These are phyloP conservation scores for Malthinus seriepunctatus DNA, from an alignment of 2,888 invertebrate genomes.

Conservation along the genomic window DNA sequence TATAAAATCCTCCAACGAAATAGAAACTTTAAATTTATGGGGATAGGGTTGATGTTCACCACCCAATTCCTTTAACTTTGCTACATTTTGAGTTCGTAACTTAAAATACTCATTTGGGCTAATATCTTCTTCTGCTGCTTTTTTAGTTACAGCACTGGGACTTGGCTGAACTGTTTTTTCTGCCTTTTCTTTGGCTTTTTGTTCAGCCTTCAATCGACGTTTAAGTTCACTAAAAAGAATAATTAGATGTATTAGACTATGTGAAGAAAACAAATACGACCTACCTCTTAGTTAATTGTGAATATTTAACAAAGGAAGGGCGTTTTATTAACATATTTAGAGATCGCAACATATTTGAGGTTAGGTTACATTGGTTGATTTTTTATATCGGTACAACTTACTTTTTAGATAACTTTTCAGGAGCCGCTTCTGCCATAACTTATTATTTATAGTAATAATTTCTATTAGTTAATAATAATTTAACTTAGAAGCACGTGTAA, in stretches of 20 bases:
- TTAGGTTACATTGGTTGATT: background rate
- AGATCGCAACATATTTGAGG: constrained; percentile 1
- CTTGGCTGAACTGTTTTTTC: constrained; percentile 54
- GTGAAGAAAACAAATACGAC: constrained; percentile 30
- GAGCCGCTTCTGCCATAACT: constrained; percentile 62
- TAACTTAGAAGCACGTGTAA: no score
- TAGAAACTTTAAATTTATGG: constrained; percentile 93
- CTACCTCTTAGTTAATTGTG: constrained; percentile 44
- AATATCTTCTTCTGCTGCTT: constrained; percentile 74
- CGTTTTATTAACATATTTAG: background rate
- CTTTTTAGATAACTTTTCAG: constrained; percentile 71
- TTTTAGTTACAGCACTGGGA: constrained; percentile 36
- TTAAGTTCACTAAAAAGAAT: constrained; percentile 82
- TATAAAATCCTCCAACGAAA: constrained; percentile 86
- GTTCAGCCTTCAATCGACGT: constrained; percentile 86
- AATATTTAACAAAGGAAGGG: background rate
- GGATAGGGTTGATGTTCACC: constrained; percentile 85
- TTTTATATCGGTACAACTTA: constrained; percentile 53
- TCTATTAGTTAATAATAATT: background rate
- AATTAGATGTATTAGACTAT: constrained; percentile 13
- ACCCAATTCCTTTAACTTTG: constrained; percentile 76
- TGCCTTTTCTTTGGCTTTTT: constrained; percentile 88
- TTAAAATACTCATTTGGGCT: constrained; percentile 95
- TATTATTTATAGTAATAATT: background rate
- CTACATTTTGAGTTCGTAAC: constrained; percentile 77